Conservation (phyloP, 2,888 invertebrate genomes). For the Parapristionchus giblindavisi region DNA sequence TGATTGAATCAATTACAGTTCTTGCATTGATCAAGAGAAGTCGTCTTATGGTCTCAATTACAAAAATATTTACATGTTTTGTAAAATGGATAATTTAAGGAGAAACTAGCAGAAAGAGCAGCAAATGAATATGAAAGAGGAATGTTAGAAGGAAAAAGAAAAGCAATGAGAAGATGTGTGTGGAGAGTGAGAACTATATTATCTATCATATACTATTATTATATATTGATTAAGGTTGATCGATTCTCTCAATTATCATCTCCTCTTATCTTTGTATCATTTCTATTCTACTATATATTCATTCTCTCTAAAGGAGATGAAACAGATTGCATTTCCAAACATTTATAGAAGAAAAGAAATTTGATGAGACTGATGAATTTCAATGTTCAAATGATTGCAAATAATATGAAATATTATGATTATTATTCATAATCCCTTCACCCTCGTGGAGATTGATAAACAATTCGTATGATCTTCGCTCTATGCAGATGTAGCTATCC, state of each 20-base stretch:
- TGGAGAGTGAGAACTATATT: slow-evolving; percentile 23
- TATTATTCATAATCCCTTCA: too few species aligned
- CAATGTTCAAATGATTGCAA: too few species aligned
- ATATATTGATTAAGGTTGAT: not conserved
- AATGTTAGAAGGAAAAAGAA: slow-evolving; percentile 49
- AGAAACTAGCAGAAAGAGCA: slow-evolving; percentile 61
- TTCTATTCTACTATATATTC: slow-evolving; percentile 64
- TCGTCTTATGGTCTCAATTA: slow-evolving; percentile 54
- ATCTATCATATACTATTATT: not conserved
- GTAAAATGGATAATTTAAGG: slow-evolving; percentile 42
- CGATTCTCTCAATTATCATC: slow-evolving; percentile 9
- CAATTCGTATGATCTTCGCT: too few species aligned
- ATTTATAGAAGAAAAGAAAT: too few species aligned
- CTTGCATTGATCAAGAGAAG: slow-evolving; percentile 64
- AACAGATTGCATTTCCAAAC: slow-evolving; percentile 48
- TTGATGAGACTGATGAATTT: too few species aligned
- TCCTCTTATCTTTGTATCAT: slow-evolving; percentile 59
- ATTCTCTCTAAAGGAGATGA: slow-evolving; percentile 63
- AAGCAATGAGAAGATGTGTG: slow-evolving; percentile 53
- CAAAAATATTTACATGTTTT: not conserved
- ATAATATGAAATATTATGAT: too few species aligned
- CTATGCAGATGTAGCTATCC: too few species aligned
- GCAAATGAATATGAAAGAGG: slow-evolving; percentile 61
- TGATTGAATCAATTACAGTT: slow-evolving; percentile 64
- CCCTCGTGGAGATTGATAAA: too few species aligned